phyloP scores from a whole-genome alignment of 2,113 vertebrate genomes.

The Myocastor coypus region DNA sequence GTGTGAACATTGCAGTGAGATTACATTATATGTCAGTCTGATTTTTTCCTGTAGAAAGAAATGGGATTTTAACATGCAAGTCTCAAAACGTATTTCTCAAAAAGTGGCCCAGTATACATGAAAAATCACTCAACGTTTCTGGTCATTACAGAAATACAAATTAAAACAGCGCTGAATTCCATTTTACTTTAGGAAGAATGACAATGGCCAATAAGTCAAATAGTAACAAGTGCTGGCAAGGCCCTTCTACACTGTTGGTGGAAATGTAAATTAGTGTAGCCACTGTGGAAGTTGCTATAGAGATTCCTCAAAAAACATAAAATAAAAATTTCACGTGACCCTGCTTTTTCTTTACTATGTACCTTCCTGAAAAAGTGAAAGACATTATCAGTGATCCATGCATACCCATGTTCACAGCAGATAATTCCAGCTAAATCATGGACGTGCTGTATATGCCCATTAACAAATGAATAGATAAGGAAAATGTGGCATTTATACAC shows the following conservation, averaged over 20 bases:
- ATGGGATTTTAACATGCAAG: neutral
- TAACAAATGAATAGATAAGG: neutral
- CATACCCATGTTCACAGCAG: neutral
- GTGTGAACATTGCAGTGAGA: neutral
- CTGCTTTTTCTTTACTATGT: neutral
- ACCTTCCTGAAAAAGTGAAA: neutral
- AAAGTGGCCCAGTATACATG: neutral
- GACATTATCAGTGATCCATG: neutral
- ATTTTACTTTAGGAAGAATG: neutral
- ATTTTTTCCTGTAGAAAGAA: slow-evolving; percentile 55
- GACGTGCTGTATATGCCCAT: neutral
- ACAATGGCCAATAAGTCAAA: neutral
- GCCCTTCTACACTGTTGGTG: neutral
- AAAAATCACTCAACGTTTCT: neutral
- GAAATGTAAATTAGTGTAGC: neutral
- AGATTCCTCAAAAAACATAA: neutral
- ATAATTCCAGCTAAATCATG: neutral
- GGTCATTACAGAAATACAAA: neutral
- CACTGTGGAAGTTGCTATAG: neutral
- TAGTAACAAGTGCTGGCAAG: neutral
- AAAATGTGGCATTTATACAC: neutral
- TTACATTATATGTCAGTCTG: neutral
- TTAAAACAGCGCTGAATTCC: neutral
- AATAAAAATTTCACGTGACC: neutral
- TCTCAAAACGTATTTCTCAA: neutral